A percentile compares a stretch with the other conserved stretches of the same genome.
Evolutionary conservation across 2,113 vertebrate genomes (phyloP).

Genomic region (Centropus bengalensis): DNA sequence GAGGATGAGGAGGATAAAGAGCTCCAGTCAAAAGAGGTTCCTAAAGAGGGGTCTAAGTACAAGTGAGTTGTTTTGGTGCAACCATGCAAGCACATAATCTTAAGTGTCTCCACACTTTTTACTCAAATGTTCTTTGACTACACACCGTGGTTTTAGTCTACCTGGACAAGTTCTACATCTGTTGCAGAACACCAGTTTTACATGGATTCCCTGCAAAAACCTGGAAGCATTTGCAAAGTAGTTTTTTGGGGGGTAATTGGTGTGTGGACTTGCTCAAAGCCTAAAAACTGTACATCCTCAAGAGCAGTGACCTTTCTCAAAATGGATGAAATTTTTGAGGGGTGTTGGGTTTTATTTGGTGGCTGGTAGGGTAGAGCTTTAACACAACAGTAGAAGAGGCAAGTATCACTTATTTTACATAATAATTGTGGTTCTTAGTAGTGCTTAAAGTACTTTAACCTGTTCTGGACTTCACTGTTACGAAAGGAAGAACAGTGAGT

Average conservation of each 20-base stretch:
- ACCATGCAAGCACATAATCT: background rate
- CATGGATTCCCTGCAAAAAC: background rate
- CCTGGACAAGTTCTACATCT: background rate
- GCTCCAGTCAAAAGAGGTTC: background rate
- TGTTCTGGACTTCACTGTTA: background rate
- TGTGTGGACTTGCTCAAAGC: background rate
- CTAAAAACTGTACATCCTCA: background rate
- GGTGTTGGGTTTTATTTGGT: accelerated
- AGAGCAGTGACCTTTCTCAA: background rate
- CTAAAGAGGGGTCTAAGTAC: background rate
- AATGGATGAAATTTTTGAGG: background rate
- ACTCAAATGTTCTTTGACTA: background rate
- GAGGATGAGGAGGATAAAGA: background rate
- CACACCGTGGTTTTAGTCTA: background rate
- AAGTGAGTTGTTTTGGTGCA: background rate
- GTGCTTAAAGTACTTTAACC: background rate
- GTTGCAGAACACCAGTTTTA: background rate
- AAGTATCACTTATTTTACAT: background rate
- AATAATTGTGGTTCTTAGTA: background rate
- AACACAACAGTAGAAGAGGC: background rate
- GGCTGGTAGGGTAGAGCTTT: accelerated
- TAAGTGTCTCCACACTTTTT: background rate
- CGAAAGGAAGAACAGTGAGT: background rate
- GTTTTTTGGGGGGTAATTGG: background rate
- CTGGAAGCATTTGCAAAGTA: background rate